phyloP scores from a whole-genome alignment of 2,888 invertebrate genomes.

The Yponomeuta malinellus region DNA sequence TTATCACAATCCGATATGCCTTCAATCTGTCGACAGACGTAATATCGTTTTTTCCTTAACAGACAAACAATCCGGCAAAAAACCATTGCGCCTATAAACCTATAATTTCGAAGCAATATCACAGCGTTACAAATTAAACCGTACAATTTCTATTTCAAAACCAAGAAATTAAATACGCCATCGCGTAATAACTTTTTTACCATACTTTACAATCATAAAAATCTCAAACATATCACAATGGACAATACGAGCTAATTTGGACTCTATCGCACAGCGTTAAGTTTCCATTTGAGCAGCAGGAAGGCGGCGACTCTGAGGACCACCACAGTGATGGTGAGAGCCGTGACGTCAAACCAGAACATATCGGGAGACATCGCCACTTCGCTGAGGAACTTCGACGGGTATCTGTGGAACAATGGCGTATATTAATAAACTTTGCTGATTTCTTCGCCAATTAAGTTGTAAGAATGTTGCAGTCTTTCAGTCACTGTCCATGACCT shows the following conservation, averaged over 20 bases:
- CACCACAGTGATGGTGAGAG: constrained; percentile 81
- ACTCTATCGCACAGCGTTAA: constrained; percentile 78
- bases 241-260: background rate
- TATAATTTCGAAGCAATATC: constrained; percentile 25
- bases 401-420: constrained; percentile 71
- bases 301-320: constrained; percentile 80
- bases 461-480: too few species aligned
- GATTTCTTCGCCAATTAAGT: too few species aligned
- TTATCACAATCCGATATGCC: background rate
- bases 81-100: background rate
- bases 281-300: constrained; percentile 85
- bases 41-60: background rate
- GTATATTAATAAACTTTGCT: background rate
- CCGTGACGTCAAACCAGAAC: constrained; percentile 89
- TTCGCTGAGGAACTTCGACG: constrained; percentile 86
- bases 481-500: too few species aligned
- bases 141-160: background rate
- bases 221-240: background rate
- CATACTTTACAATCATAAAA: background rate
- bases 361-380: constrained; percentile 87
- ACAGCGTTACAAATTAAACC: constrained; percentile 22
- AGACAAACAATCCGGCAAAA: constrained; percentile 1
- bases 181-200: background rate
- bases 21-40: background rate
- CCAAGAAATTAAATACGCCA: background rate